phyloP scores from a whole-genome alignment of 2,797 vertebrate genomes.

The Dromococcyx pavoninus region DNA sequence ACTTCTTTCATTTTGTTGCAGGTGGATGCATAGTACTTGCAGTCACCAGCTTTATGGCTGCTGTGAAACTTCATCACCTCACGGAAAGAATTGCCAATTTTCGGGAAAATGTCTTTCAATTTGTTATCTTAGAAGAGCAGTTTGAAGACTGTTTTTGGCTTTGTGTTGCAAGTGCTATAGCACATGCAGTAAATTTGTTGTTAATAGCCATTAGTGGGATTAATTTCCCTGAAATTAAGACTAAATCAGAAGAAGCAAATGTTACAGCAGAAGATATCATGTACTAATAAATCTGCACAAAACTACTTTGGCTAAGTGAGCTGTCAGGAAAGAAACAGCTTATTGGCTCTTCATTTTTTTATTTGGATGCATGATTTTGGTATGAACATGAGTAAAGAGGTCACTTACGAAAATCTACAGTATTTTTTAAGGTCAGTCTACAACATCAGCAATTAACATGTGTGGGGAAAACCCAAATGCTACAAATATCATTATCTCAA shows the following conservation, averaged over 20 bases:
- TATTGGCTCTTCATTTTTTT: neutral
- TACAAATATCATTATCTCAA: neutral
- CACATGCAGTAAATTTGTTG: conserved; percentile 85
- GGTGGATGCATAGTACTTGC: conserved; percentile 81
- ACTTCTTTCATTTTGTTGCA: conserved; percentile 63
- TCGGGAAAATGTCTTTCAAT: conserved; percentile 85
- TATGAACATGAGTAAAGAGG: neutral
- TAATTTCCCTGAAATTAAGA: conserved; percentile 86
- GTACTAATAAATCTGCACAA: conserved; percentile 75
- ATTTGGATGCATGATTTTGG: neutral
- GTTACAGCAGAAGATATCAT: conserved; percentile 90
- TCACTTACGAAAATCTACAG: neutral
- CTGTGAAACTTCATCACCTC: conserved; percentile 82
- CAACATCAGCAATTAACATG: neutral
- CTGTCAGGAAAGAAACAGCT: neutral
- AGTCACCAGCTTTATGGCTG: conserved; percentile 84
- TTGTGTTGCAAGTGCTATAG: conserved; percentile 85
- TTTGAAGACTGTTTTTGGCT: conserved; percentile 93
- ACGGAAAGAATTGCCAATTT: conserved; percentile 91
- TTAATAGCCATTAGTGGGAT: conserved; percentile 88
- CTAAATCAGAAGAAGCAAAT: conserved; percentile 90
- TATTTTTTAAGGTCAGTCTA: neutral
- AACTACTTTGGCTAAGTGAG: neutral
- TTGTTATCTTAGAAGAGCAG: conserved; percentile 85
- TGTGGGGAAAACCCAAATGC: neutral